These are phyloP conservation scores for Desoria tigrina DNA, from an alignment of 2,888 invertebrate species.

Conservation along the genomic window DNA sequence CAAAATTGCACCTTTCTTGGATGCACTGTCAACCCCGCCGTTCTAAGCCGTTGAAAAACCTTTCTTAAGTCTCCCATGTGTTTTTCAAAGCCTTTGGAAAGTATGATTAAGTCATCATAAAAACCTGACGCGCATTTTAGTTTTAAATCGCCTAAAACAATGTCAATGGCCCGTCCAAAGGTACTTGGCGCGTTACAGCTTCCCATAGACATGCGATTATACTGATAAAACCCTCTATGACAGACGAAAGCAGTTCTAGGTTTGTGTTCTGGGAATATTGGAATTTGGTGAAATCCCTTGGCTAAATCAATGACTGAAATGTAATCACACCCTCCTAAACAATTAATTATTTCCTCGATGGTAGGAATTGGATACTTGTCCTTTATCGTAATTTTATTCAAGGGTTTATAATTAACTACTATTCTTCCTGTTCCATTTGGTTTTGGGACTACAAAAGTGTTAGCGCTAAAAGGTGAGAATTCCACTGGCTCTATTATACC, in stretches of 20 bases:
- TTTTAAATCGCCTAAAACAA: slow-evolving; percentile 52
- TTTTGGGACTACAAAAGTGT: slow-evolving; percentile 8
- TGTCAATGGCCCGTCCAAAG: slow-evolving; percentile 56
- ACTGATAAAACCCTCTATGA: slow-evolving; percentile 52
- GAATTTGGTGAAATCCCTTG: slow-evolving; percentile 12
- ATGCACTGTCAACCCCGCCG: slow-evolving; percentile 50
- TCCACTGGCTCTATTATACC: background rate
- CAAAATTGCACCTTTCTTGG: slow-evolving; percentile 47
- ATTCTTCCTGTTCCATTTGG: background rate
- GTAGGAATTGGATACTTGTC: slow-evolving; percentile 17
- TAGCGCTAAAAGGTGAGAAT: background rate
- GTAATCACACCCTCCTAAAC: slow-evolving; percentile 1
- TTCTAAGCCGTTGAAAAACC: slow-evolving; percentile 18
- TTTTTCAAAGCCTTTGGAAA: slow-evolving; percentile 27
- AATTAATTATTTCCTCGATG: slow-evolving; percentile 8
- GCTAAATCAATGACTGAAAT: slow-evolving; percentile 2
- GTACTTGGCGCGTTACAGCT: slow-evolving; percentile 54
- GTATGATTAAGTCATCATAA: slow-evolving; percentile 55
- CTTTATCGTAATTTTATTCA: slow-evolving; percentile 1
- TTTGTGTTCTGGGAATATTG: background rate
- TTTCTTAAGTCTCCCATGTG: slow-evolving; percentile 40
- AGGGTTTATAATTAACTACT: background rate
- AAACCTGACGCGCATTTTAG: slow-evolving; percentile 53
- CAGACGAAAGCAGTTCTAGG: slow-evolving; percentile 7
- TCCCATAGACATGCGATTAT: slow-evolving; percentile 55